Conservation (phyloP, 2,113 vertebrate species). For the Peromyscus californicus region DNA sequence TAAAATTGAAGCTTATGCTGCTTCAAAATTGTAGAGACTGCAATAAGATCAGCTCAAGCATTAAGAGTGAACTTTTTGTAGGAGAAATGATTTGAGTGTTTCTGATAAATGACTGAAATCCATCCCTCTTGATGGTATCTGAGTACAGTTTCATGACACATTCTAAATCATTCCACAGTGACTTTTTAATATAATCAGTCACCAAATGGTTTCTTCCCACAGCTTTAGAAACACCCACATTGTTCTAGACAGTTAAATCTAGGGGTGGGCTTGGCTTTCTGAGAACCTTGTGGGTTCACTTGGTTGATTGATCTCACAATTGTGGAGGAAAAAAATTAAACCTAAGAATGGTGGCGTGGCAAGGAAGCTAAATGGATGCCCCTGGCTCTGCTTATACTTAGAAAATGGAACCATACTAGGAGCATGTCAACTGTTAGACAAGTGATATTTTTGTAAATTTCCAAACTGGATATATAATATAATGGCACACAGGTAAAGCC, state of each 20-base stretch:
- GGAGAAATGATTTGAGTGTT: slow-evolving; percentile 46
- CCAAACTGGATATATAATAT: slow-evolving; percentile 47
- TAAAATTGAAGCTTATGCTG: slow-evolving; percentile 63
- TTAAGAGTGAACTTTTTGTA: slow-evolving; percentile 43
- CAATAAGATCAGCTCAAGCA: slow-evolving; percentile 24
- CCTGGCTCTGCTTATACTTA: slow-evolving; percentile 29
- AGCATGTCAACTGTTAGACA: slow-evolving; percentile 61
- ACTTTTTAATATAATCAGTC: slow-evolving; percentile 45
- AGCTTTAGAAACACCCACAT: slow-evolving; percentile 4
- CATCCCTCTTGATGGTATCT: slow-evolving; percentile 27
- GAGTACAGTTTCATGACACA: slow-evolving; percentile 56
- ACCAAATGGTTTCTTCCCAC: slow-evolving; percentile 29
- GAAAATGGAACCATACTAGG: slow-evolving; percentile 23
- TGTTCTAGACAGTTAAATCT: slow-evolving; percentile 1
- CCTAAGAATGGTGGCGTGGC: slow-evolving; percentile 1
- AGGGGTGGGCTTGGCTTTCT: background rate
- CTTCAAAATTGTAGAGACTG: slow-evolving; percentile 52
- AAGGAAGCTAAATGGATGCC: slow-evolving; percentile 10
- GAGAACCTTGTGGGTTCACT: slow-evolving; percentile 9
- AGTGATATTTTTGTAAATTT: slow-evolving; percentile 71
- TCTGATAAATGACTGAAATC: slow-evolving; percentile 71
- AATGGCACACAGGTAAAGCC: too few species aligned
- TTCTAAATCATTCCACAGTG: slow-evolving; percentile 63
- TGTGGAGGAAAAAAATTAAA: background rate
- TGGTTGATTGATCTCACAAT: slow-evolving; percentile 33